Evolutionary conservation across 2,113 vertebrate species (phyloP), one percentile per base, ranked within the genome.

Genomic region (Colossoma macropomum): DNA sequence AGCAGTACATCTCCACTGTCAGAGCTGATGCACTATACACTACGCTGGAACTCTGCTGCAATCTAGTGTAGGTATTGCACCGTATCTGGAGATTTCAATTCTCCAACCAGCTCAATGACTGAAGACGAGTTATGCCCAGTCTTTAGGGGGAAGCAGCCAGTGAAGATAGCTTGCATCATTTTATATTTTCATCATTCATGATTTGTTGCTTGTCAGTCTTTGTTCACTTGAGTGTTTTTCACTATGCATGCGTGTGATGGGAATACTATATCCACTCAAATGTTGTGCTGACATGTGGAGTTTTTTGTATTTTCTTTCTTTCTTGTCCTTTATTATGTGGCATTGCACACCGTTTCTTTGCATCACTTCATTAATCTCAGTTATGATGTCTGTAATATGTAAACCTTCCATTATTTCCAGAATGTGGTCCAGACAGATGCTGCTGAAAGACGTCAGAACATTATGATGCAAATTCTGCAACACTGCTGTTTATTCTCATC

Each of bases 111-210:
- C 45, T 59, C 32, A 0, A 34, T 30, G 41, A 60, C 79, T 62
- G 13, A 27, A 69, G 48, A 30, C 32, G 41, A 56, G 48, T 19
- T 28, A 45, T 30, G 19, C 16, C 30, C 10, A 30, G 23, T 54
- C 73, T 83, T 28, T 70, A 15, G 63, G 65, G 73, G 69, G 12
- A 38, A 48, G 38, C 19, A 77, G 81, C 45, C 23, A 76, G 38
- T 70, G 74, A 71, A 50, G 65, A 77, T 10, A 68, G 48, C 73
- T 76, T 82, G 73, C 80, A 83, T 70, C 65, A 77, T 83, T 83
- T 83, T 9, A 77, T 77, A 48, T 77, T 68, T 59, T 38, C n/a
- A n/a, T n/a, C n/a, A n/a, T 25, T 62, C 28, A 52, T 75, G 62
- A 75, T 76, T 76, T 59, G 48, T 59, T 81, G 71, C 71, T 66